Conservation (phyloP, 2,888 invertebrate genomes). For the Linnaemya vulpina region DNA sequence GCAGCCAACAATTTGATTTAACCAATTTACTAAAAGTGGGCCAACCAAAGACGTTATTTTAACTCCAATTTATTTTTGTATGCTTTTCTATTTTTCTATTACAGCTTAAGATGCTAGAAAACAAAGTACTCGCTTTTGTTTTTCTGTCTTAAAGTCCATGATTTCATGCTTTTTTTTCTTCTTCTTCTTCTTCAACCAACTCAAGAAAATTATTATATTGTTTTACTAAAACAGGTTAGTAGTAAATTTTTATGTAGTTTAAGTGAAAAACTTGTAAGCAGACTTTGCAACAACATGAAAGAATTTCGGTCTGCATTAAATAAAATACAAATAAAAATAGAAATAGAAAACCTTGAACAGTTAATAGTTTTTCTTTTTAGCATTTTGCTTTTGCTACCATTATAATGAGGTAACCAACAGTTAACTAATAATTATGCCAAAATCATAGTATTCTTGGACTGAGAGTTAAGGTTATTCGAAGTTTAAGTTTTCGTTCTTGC, state of each 20-base stretch:
- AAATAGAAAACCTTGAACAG: conserved; percentile 54
- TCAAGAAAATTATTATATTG: conserved; percentile 64
- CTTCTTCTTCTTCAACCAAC: no score
- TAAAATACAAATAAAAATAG: no score
- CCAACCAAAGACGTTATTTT: conserved; percentile 57
- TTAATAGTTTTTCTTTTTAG: conserved; percentile 27
- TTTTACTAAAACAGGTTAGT: conserved; percentile 69
- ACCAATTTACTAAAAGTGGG: conserved; percentile 65
- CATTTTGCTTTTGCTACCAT: background rate
- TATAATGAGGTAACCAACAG: conserved; percentile 39
- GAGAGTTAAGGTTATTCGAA: background rate
- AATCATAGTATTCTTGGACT: conserved; percentile 54
- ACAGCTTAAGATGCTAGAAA: background rate
- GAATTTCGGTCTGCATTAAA: background rate
- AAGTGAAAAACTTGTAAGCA: background rate
- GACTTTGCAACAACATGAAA: conserved; percentile 15
- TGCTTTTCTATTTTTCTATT: conserved; percentile 35
- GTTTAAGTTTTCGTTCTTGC: conserved; percentile 9
- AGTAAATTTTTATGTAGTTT: conserved; percentile 47
- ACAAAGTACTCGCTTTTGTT: conserved; percentile 15
- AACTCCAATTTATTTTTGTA: conserved; percentile 40
- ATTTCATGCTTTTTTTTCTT: conserved; percentile 29
- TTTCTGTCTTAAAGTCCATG: conserved; percentile 17
- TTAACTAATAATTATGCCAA: conserved; percentile 54
- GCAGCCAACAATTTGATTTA: conserved; percentile 51